A percentile compares a stretch with the other conserved stretches of the same genome.
phyloP scores from a whole-genome alignment of 2,888 invertebrate species.

The Agrenia bidenticulata region DNA sequence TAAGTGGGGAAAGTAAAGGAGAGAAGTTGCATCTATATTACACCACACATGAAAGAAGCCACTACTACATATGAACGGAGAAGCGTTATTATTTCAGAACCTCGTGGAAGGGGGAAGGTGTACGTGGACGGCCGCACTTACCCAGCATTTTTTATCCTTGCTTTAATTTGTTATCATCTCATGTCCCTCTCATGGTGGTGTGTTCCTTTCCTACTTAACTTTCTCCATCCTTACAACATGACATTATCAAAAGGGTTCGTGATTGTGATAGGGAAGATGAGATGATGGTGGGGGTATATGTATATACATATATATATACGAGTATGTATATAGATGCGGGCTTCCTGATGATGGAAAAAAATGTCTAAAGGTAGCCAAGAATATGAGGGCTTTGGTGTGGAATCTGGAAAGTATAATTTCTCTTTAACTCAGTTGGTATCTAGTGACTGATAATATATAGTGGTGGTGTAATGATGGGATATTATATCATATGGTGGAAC shows the following conservation, averaged over 20 bases:
- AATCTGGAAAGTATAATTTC: slow-evolving; percentile 8
- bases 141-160: slow-evolving; percentile 14
- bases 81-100: no score
- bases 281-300: background rate
- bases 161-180: slow-evolving; percentile 39
- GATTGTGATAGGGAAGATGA: background rate
- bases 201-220: slow-evolving; percentile 10
- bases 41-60: background rate
- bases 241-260: slow-evolving; percentile 17
- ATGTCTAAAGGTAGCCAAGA: no score
- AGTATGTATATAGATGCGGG: no score
- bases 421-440: background rate
- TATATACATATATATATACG: no score
- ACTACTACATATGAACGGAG: background rate
- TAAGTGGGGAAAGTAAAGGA: background rate
- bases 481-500: background rate
- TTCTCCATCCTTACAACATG: slow-evolving; percentile 17
- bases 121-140: background rate
- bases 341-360: no score
- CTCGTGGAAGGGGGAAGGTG: slow-evolving; percentile 4
- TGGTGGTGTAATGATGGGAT: background rate
- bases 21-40: background rate
- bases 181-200: slow-evolving; percentile 28
- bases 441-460: background rate
- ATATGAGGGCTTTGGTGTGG: no score